Conservation (phyloP, 2,113 vertebrate genomes). For the Bungarus multicinctus region DNA sequence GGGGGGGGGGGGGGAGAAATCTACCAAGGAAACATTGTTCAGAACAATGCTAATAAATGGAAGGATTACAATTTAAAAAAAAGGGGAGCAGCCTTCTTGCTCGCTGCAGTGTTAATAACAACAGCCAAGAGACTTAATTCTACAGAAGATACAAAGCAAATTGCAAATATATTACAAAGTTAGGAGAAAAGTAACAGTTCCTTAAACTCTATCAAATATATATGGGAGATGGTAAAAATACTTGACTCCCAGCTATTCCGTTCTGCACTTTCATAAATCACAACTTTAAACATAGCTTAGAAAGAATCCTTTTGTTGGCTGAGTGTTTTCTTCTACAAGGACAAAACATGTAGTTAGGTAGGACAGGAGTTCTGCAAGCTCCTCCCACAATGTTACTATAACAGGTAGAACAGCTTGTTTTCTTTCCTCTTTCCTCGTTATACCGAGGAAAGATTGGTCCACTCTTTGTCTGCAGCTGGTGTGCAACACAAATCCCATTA, state of each 20-base stretch:
- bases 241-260: neutral
- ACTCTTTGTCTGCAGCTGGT: neutral
- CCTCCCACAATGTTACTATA: neutral
- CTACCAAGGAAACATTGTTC: neutral
- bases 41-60: slow-evolving; percentile 38
- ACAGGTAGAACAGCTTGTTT: neutral
- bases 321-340: neutral
- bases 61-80: slow-evolving; percentile 38
- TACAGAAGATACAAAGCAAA: slow-evolving; percentile 40
- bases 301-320: fast-evolving
- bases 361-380: neutral
- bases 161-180: slow-evolving; percentile 44
- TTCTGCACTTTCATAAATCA: neutral
- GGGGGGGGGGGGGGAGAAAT: slow-evolving; percentile 22
- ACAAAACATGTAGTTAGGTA: neutral
- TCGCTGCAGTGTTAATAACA: slow-evolving; percentile 25
- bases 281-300: neutral
- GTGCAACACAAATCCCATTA: neutral
- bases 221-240: neutral
- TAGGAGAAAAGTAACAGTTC: slow-evolving; percentile 31
- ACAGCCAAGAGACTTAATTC: slow-evolving; percentile 43
- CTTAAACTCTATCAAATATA: neutral
- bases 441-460: fast-evolving
- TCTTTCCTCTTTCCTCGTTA: neutral
- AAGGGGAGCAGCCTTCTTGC: neutral